Percentiles rank a stretch among this genome's conserved stretches.
These are phyloP conservation scores for Sebastolobus alascanus DNA, from an alignment of 2,797 vertebrate genomes.

Conservation along the genomic window DNA sequence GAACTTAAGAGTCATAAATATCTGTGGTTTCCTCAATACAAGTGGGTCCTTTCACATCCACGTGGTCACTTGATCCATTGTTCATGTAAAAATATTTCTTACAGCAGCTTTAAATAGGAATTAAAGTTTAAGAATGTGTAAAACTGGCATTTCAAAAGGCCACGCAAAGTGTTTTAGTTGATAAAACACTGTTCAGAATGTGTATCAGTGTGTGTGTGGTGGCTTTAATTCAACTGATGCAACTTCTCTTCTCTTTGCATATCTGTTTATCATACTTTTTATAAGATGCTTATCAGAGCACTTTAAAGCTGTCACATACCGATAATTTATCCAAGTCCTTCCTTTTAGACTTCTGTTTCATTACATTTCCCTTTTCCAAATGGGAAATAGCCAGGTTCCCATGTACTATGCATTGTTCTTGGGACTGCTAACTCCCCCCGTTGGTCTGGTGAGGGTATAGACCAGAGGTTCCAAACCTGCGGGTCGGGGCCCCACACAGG, in stretches of 20 bases:
- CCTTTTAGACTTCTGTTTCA: not conserved
- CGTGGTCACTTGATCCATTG: not conserved
- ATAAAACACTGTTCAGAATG: not conserved
- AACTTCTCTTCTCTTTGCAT: not conserved
- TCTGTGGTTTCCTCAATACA: not conserved
- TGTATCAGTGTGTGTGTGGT: not conserved
- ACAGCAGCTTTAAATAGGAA: not conserved
- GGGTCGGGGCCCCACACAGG: not conserved
- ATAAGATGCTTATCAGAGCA: not conserved
- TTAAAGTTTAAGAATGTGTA: not conserved
- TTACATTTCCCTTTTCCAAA: not conserved
- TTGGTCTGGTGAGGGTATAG: not conserved
- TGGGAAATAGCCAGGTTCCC: not conserved
- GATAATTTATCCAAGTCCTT: not conserved
- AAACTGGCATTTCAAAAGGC: not conserved
- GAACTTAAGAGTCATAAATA: not conserved
- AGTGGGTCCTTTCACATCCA: not conserved
- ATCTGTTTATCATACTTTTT: not conserved
- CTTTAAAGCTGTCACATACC: not conserved
- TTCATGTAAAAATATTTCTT: no score
- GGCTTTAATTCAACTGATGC: not conserved
- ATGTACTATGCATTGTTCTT: not conserved
- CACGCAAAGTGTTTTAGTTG: not conserved
- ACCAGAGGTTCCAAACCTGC: not conserved
- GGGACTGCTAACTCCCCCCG: not conserved